A percentile compares a stretch with the other conserved stretches of the same genome.
Conservation (phyloP, 53 echinoderm and acorn worm genomes). For the Henricia sp. region DNA sequence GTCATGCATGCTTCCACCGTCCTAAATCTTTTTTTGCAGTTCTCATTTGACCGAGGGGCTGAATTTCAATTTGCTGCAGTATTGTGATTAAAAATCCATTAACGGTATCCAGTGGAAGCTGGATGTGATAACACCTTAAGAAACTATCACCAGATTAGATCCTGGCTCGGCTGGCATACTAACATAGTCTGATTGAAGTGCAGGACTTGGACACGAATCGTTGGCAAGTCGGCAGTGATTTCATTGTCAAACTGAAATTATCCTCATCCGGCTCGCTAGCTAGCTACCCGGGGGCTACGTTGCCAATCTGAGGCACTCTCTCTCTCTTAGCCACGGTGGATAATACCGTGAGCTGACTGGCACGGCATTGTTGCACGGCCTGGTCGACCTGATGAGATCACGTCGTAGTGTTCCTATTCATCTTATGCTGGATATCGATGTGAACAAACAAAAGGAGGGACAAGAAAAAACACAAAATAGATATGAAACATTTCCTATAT, state of each 20-base stretch:
- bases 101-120: slow-evolving; percentile 28
- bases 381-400: slow-evolving; percentile 49
- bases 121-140: slow-evolving; percentile 59
- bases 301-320: slow-evolving; percentile 57
- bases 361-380: slow-evolving; percentile 30
- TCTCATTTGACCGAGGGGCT: slow-evolving; percentile 42
- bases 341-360: slow-evolving; percentile 36
- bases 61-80: slow-evolving; percentile 55
- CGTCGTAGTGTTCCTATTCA: slow-evolving; percentile 30
- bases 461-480: too few species aligned
- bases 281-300: slow-evolving; percentile 35
- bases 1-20: slow-evolving; percentile 40
- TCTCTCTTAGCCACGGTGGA: slow-evolving; percentile 38
- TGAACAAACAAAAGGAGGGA: too few species aligned
- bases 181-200: slow-evolving; percentile 54
- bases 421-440: slow-evolving; percentile 9
- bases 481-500: too few species aligned
- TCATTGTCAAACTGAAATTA: slow-evolving; percentile 61
- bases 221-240: slow-evolving; percentile 57
- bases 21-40: slow-evolving; percentile 29
- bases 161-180: slow-evolving; percentile 31
- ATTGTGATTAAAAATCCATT: slow-evolving; percentile 63
- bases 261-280: too few species aligned
- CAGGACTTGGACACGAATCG: slow-evolving; percentile 30
- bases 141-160: slow-evolving; percentile 62